Evolutionary conservation across 2,797 vertebrate species (phyloP), one percentile per base, ranked within the genome.

Genomic region (Girardinus metallicus): DNA sequence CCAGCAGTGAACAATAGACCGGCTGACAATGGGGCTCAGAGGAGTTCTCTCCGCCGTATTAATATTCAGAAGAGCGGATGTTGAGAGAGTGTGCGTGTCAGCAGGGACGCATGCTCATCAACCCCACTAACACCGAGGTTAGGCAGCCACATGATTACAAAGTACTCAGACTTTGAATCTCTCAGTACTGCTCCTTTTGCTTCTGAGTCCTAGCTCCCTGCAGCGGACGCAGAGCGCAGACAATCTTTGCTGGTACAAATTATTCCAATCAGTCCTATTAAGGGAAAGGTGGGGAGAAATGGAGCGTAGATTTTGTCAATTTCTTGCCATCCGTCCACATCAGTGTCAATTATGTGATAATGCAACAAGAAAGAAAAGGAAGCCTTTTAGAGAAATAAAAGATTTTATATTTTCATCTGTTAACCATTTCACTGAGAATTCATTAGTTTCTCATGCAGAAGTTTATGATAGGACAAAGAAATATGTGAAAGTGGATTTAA

Each of bases 81-180:
- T 77, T 71, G 88, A 86, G 90, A 87, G 91, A 78, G 90, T 83
- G 89, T 82, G 90, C 82, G 88, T 90, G 92, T 94, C 93, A 93
- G 88, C 90, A 88, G 93, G 91, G 93, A 92, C 86, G 80, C 85
- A 68, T 86, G 91, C 93, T 94, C 93, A 95, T 95, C 94, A 95
- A 91, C 92, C 91, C 90, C 84, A 44, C 91, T 88, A 94, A 91
- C 92, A 87, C 90, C 51, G 84, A 86, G 91, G 92, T 93, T 91
- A 93, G 90, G 82, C 91, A 88, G 92, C 85, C 91, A 84, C 92
- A 91, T 94, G 93, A 94, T 94, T 94, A 92, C 93, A 93, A 93
- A 94, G 90, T 91, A 86, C 89, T 93, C 92, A 87, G 87, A 92
- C 89, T 91, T 93, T 89, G 83, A 92, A 89, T 90, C 88, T 91